Percentiles rank a stretch among this genome's conserved stretches.
Conservation (phyloP, 2,888 invertebrate genomes). For the Drosophila infuscata region DNA sequence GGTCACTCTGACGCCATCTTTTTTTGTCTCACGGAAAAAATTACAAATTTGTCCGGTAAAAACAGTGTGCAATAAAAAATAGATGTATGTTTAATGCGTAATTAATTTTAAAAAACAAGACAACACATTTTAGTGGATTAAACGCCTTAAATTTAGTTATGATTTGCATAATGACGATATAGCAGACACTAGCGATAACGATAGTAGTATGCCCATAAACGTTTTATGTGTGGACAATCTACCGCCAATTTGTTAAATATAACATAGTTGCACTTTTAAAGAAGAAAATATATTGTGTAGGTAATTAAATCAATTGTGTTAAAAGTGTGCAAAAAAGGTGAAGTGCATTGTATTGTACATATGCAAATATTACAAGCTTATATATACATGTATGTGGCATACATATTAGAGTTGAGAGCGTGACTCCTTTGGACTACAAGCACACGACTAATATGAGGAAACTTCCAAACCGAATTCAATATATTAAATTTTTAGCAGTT, state of each 20-base stretch:
- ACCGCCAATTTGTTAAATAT: conserved; percentile 45
- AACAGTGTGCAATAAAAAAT: conserved; percentile 52
- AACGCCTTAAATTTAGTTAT: background rate
- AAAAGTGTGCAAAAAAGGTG: conserved; percentile 10
- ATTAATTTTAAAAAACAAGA: conserved; percentile 8
- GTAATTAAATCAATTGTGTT: conserved; percentile 1
- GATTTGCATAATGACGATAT: conserved; percentile 34
- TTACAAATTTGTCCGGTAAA: conserved; percentile 71
- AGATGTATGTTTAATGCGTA: conserved; percentile 47
- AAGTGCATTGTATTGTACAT: conserved; percentile 31
- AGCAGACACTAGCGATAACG: conserved; percentile 33
- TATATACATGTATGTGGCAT: conserved; percentile 51
- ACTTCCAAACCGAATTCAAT: background rate
- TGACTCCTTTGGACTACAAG: conserved; percentile 15
- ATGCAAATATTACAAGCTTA: conserved; percentile 26
- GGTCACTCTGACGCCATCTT: conserved; percentile 65
- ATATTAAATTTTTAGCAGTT: background rate
- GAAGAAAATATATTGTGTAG: background rate
- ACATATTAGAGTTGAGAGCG: conserved; percentile 49
- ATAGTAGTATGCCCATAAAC: conserved; percentile 49
- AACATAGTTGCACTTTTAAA: background rate
- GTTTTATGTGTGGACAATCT: conserved; percentile 43
- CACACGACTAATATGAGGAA: conserved; percentile 1
- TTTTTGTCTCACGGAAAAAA: conserved; percentile 59
- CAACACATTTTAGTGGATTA: background rate